Conservation (phyloP, 1,140 invertebrate genomes). For the Conus betulinus region DNA sequence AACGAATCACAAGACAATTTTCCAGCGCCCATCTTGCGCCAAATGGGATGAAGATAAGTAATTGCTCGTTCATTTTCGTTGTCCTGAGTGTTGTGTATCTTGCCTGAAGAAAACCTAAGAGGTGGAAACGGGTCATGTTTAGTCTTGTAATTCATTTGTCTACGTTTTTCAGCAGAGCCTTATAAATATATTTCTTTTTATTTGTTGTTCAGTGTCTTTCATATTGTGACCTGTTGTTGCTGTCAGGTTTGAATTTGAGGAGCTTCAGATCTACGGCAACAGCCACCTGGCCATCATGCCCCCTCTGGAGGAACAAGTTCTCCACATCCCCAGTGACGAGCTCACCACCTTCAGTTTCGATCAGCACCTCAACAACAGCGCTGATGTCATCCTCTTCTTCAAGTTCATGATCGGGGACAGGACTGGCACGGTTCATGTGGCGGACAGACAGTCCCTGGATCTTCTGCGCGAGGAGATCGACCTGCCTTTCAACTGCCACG, state of each 20-base stretch:
- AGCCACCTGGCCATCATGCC: constrained; percentile 60
- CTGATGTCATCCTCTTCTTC: constrained; percentile 62
- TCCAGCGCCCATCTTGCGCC: no score
- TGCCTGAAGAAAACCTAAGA: no score
- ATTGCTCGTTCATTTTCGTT: no score
- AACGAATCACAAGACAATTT: no score
- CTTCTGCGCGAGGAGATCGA: constrained; percentile 61
- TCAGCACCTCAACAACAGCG: constrained; percentile 33
- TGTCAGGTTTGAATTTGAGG: constrained; percentile 55
- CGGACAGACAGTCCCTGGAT: constrained; percentile 57
- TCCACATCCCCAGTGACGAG: constrained; percentile 1
- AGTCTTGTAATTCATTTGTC: no score
- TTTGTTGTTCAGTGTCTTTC: no score
- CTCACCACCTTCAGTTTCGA: constrained; percentile 23
- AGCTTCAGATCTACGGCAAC: constrained; percentile 68
- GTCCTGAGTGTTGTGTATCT: no score
- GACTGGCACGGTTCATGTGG: constrained; percentile 61
- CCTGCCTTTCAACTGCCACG: constrained; percentile 63
- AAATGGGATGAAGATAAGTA: no score
- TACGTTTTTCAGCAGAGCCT: no score
- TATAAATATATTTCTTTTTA: no score
- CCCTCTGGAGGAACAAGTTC: constrained; percentile 37
- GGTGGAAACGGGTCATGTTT: no score
- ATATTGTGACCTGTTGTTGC: not conserved
- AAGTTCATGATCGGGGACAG: constrained; percentile 69